Evolutionary conservation across 1,140 invertebrate species (phyloP), one percentile per base, ranked within the genome.

Genomic region (Solenopsis fugax): DNA sequence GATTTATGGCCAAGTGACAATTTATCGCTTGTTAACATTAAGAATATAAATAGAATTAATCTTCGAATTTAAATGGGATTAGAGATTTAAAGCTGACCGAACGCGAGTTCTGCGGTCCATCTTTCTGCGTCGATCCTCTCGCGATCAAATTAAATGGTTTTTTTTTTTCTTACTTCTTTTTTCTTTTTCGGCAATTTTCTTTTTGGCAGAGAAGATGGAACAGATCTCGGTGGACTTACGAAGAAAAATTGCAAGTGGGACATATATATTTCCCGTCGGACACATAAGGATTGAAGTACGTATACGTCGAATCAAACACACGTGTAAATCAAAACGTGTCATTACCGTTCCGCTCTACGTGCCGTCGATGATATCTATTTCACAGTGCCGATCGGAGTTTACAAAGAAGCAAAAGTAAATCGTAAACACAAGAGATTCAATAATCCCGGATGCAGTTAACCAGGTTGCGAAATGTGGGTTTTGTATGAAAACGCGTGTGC

Each of bases 311-410:
- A 50, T 78, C 34, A 41, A 41, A 72, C 52, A 45, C 54, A 73
- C 41, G 37, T 60, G 80, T 82, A 60, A 73, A 73, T 73, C 41
- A 82, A 82, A 29, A 75, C 69, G 69, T 84, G 71, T 84, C 71
- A 84, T 84, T 84, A 84, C 62, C 80, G 80, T 84, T 84, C 80
- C 80, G 80, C 80, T 84, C 80, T 75, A 75, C 54, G 80, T 84
- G 54, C 69, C 18, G 50, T 60, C 56, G 69, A 75, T 75, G 80
- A 84, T 84, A 84, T 84, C 69, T 69, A 80, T 67, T 58, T 52
- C 69, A 9, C 71, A 73, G 54, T 60, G 24, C 37, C 24, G 54
- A 73, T 73, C 48, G 69, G 29, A 56, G 41, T 48, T 60, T 73
- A 73, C 54, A 84, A 84, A 84, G 69, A 75, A 62, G 69, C 80